phyloP scores from a whole-genome alignment of 2,888 invertebrate species.

The Harpagoxenus sublaevis region DNA sequence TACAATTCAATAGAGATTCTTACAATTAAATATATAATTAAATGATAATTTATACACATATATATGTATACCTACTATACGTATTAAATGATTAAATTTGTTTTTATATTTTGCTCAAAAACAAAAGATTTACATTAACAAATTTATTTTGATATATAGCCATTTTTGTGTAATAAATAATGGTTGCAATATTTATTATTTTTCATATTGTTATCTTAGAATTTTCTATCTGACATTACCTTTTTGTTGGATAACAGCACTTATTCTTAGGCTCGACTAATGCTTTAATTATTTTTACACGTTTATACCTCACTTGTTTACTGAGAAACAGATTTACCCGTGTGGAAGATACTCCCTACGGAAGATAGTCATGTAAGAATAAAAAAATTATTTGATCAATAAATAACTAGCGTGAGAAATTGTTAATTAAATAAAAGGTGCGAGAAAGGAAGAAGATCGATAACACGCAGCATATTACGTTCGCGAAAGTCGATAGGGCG shows the following conservation, averaged over 20 bases:
- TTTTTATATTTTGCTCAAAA: background rate
- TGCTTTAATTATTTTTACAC: slow-evolving; percentile 30
- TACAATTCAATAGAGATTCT: background rate
- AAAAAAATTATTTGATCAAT: slow-evolving; percentile 17
- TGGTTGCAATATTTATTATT: slow-evolving; percentile 5
- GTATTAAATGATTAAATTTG: background rate
- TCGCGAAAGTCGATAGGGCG: slow-evolving; percentile 29
- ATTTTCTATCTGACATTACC: background rate
- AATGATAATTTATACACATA: too few species aligned
- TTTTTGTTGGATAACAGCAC: background rate
- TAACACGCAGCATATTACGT: slow-evolving; percentile 29
- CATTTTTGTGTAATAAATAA: background rate
- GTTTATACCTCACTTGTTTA: slow-evolving; percentile 20
- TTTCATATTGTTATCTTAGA: background rate
- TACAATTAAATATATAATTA: background rate
- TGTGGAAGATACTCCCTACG: slow-evolving; percentile 10
- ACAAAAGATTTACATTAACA: background rate
- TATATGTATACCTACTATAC: background rate
- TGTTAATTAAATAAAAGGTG: slow-evolving; percentile 44
- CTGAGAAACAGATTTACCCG: background rate
- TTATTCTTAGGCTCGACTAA: slow-evolving; percentile 19
- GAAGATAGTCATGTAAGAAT: background rate
- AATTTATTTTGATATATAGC: background rate
- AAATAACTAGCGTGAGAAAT: slow-evolving; percentile 15
- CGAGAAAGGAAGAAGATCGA: slow-evolving; percentile 22